These are phyloP conservation scores for Megaceryle torquata DNA, from an alignment of 2,113 vertebrate genomes.

Conservation along the genomic window DNA sequence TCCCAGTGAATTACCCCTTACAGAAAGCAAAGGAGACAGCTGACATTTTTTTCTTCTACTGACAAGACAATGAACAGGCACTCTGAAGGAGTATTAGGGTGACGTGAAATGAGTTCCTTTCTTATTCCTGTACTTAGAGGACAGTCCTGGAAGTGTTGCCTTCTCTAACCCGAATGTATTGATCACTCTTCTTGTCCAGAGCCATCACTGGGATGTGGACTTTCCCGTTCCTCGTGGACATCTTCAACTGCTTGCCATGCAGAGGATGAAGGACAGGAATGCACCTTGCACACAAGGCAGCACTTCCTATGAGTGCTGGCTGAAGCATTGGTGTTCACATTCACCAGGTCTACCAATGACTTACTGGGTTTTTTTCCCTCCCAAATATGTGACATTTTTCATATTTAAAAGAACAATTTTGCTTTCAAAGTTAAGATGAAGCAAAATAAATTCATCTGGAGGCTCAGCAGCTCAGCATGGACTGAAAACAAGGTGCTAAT, in stretches of 20 bases:
- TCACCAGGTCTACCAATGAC: background rate
- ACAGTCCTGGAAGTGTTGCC: background rate
- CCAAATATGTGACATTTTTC: background rate
- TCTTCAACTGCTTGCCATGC: background rate
- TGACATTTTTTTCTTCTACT: background rate
- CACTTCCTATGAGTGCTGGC: background rate
- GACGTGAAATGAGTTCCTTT: background rate
- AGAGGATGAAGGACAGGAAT: background rate
- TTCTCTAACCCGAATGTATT: background rate
- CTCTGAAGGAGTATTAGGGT: background rate
- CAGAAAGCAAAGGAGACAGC: background rate
- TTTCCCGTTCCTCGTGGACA: background rate
- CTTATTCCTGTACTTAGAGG: background rate
- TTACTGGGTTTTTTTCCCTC: fast-evolving
- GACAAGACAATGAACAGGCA: background rate
- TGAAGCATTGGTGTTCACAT: background rate
- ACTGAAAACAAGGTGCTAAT: background rate
- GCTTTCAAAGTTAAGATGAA: background rate
- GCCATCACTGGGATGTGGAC: background rate
- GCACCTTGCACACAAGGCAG: background rate
- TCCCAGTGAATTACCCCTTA: background rate
- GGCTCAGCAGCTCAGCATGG: background rate
- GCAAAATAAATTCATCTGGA: background rate
- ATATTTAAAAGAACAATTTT: background rate
- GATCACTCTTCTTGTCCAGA: background rate